Base-by-base conservation (phyloP, 2,797 vertebrate species). In the Leucoraja ocellata region DNA sequence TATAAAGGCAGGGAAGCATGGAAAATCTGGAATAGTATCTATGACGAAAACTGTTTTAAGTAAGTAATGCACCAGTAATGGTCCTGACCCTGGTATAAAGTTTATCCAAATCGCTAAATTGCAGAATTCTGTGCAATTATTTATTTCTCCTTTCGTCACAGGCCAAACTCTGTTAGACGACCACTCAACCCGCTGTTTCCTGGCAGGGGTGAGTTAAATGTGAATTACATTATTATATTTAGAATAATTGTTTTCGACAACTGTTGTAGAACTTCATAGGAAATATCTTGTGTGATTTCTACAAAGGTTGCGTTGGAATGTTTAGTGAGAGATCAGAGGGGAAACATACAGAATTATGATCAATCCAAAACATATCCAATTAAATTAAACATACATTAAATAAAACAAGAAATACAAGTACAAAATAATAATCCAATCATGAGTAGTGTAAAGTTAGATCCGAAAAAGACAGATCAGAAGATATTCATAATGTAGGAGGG, bases 31-130 rank as follows among this genome's bases (percentile, higher is more conserved):
- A 97, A 97, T 94, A 97, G 96, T 39, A 97, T 97, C 94, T 97
- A 97, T 0, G 97, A 97, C 93, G 97, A 97, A 94, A 97, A 97
- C 93, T 97, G 97, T 94, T 97, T 97, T 95, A 97, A 97, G 97
- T 97, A 96, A 46, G 96, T 96, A 86, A 7, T 94, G 21, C 91
- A 71, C 28, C 93, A 93, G 81, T 93, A 81, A 68, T 92, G 1
- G 13, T 8, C 25, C 11, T 25, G 32, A n/a, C 18, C 46, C 65
- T 74, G n/a, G 63, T 36, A 88, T 32, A 68, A 68, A 39, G 7
- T 36, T 21, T 32, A 68, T 32, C 68, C 61, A 88, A 39, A 36
- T 88, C 84, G 68, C 18, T 68, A 86, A n/a, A 65, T 63, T n/a
- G 61, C 63, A 88, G 32, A 63, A 68, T 1, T 78, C 10, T 78